A percentile compares a stretch with the other conserved stretches of the same genome.
phyloP scores from a whole-genome alignment of 2,888 invertebrate species.

The Hymenopus coronatus region DNA sequence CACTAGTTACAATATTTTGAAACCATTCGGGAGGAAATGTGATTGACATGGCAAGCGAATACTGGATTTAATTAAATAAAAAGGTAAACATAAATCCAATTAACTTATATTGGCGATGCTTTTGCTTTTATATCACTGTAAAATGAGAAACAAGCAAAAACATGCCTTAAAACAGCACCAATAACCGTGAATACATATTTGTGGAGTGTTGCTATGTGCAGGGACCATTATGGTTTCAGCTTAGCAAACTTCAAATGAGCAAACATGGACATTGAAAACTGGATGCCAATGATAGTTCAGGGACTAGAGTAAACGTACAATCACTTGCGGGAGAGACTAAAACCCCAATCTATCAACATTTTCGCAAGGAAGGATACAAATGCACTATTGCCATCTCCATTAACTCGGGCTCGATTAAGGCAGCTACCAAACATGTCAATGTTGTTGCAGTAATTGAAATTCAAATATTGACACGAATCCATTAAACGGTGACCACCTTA shows the following conservation, averaged over 20 bases:
- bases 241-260: neutral
- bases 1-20: too few relatives aligned
- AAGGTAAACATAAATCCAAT: too few relatives aligned
- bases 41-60: too few relatives aligned
- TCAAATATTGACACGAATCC: neutral
- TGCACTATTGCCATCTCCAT: neutral
- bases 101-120: too few relatives aligned
- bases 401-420: neutral
- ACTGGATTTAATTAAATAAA: too few relatives aligned
- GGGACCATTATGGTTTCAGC: neutral
- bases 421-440: neutral
- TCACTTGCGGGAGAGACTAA: neutral
- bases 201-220: neutral
- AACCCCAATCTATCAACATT: neutral
- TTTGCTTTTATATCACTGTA: neutral
- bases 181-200: neutral
- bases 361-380: neutral
- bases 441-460: neutral
- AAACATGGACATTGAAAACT: neutral
- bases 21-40: too few relatives aligned
- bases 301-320: neutral
- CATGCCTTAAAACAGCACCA: neutral
- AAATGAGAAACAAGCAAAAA: neutral
- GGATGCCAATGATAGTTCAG: neutral
- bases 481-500: neutral